Base-by-base conservation (phyloP, 2,797 vertebrate genomes). In the Cuculus canorus region DNA sequence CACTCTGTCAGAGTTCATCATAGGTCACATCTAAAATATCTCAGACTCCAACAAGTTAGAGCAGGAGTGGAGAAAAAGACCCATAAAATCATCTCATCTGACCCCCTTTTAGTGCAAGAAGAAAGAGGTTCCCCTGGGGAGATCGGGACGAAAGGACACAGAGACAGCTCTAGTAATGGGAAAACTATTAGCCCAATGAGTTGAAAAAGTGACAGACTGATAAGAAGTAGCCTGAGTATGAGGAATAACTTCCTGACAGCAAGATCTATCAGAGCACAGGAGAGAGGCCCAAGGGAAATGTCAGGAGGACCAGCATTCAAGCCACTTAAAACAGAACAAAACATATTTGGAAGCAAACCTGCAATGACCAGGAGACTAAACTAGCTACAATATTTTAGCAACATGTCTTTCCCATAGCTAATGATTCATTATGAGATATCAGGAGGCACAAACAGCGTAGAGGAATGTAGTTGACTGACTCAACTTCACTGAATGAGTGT, bases 171-270 rank as follows among this genome's bases (percentile, higher is more conserved):
- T 25, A 53, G 33, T 15, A 60, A 93, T 53, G 85, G 91, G 70
- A 83, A 82, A 96, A 96, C 91, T 72, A 88, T 97, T 86, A 94
- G 85, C 56, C 82, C 92, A 92, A 91, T n/a, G 95, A 96, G 87
- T 73, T 95, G 95, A 91, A 95, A 92, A 93, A 92, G 93, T 84
- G 91, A 93, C 87, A 96, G 93, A 82, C 90, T 76, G 95, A 93
- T 96, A 96, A 96, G 95, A 90, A 96, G 53, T 82, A 90, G 91
- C 43, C 80, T 32, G 82, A 91, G 82, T 35, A 90, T 82, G 88
- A 96, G 89, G 87, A 82, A 96, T 92, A 97, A 88, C 95, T 93
- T 97, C 95, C 92, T 96, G 93, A 88, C 93, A 95, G 92, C 66
- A 23, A 69, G 89, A 90, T 88, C 77, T 82, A 70, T 73, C 93